Evolutionary conservation across 1,140 invertebrate species (phyloP).

Genomic region (Zaprionus vittiger): DNA sequence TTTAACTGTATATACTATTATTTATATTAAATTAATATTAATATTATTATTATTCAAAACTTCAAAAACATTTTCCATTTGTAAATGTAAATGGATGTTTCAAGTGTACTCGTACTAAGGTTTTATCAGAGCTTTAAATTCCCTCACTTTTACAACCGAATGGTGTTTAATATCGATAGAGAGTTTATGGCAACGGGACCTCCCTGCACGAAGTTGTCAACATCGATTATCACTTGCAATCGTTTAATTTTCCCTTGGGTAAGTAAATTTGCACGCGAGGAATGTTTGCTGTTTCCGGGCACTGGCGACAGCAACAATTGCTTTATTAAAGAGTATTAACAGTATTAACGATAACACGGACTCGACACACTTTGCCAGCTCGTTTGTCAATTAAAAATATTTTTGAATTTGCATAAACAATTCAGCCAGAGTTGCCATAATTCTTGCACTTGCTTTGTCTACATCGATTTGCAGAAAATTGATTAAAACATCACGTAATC

Average conservation of each 20-base stretch:
- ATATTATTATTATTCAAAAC: too few relatives aligned
- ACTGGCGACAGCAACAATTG: constrained; percentile 13
- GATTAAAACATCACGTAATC: constrained; percentile 81
- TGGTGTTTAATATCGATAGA: not conserved
- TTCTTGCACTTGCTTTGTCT: constrained; percentile 71
- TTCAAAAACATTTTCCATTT: too few relatives aligned
- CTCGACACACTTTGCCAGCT: constrained; percentile 56
- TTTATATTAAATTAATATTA: too few relatives aligned
- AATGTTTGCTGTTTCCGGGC: constrained; percentile 14
- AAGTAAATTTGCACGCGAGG: constrained; percentile 18
- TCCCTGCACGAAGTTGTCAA: not conserved
- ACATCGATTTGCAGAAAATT: constrained; percentile 66
- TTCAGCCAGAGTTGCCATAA: constrained; percentile 48
- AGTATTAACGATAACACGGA: constrained; percentile 14
- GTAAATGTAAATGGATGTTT: too few relatives aligned
- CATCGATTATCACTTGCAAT: not conserved
- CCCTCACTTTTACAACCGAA: not conserved
- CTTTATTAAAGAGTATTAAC: constrained; percentile 14
- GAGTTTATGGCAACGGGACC: not conserved
- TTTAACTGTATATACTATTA: too few relatives aligned
- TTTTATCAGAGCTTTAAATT: not conserved
- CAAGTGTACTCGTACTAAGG: too few relatives aligned
- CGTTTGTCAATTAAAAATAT: constrained; percentile 69
- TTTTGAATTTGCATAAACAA: constrained; percentile 71
- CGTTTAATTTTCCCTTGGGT: constrained; percentile 4